Evolutionary conservation across 2,113 vertebrate species (phyloP).

Genomic region (Carettochelys insculpta): DNA sequence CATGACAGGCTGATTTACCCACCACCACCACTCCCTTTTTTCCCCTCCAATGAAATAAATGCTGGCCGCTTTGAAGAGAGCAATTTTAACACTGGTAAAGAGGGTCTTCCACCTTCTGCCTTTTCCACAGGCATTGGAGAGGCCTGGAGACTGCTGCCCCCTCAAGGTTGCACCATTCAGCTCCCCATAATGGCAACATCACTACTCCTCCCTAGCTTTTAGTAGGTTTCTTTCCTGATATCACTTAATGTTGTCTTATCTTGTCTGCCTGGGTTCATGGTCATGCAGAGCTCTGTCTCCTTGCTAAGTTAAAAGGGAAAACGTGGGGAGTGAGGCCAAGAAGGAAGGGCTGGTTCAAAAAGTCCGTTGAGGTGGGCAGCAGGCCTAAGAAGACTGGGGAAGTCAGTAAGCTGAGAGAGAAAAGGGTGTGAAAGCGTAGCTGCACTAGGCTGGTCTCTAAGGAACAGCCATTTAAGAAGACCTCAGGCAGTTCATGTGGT

Average conservation of each 20-base stretch:
- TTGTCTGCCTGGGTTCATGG: not conserved
- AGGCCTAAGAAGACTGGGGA: not conserved
- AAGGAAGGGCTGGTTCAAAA: not conserved
- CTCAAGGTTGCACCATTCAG: no score
- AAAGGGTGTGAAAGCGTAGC: not conserved
- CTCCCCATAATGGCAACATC: not conserved
- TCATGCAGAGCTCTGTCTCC: not conserved
- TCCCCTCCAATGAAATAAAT: no score
- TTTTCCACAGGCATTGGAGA: not conserved
- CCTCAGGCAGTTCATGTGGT: not conserved
- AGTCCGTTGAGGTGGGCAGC: not conserved
- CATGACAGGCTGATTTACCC: no score
- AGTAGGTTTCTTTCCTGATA: not conserved
- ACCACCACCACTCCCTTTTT: no score
- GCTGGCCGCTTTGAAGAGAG: not conserved
- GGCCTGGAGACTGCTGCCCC: not conserved
- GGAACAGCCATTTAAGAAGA: not conserved
- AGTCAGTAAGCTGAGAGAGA: not conserved
- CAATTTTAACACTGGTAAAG: not conserved
- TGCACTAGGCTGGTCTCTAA: not conserved
- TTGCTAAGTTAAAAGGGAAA: not conserved
- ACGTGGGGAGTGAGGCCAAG: not conserved
- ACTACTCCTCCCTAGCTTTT: not conserved
- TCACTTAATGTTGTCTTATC: not conserved
- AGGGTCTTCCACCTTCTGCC: not conserved